A percentile compares a stretch with the other conserved stretches of the same genome.
phyloP scores from a whole-genome alignment of 2,888 invertebrate species.

The Drosophila buzzatii region DNA sequence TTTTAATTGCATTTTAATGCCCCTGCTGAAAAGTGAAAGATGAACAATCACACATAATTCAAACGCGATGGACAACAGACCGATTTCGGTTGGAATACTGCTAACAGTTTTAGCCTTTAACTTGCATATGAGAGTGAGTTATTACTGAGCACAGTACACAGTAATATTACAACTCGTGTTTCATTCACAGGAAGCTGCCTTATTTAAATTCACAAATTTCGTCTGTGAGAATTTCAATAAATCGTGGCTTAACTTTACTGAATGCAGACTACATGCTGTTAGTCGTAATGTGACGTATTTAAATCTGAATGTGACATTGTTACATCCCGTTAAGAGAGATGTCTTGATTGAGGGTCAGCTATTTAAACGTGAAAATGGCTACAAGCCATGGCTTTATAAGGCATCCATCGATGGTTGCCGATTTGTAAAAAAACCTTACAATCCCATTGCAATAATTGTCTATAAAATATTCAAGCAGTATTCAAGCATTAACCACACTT shows the following conservation, averaged over 20 bases:
- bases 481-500: constrained; percentile 27
- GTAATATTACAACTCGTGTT: not conserved
- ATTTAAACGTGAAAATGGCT: constrained; percentile 29
- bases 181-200: constrained; percentile 3
- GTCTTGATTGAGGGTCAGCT: rapidly evolving
- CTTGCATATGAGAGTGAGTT: not conserved
- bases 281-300: constrained; percentile 18
- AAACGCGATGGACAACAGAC: not conserved
- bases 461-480: not conserved
- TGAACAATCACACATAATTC: not conserved
- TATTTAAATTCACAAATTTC: constrained; percentile 32
- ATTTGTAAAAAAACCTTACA: constrained; percentile 12
- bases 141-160: not conserved
- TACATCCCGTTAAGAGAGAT: constrained; percentile 6
- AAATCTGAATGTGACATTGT: constrained; percentile 15
- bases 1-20: not conserved
- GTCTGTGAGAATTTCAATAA: constrained; percentile 10
- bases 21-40: not conserved
- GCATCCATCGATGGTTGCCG: constrained; percentile 10
- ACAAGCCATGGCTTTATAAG: constrained; percentile 39
- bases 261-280: constrained; percentile 30
- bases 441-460: constrained; percentile 10
- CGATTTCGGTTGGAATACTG: not conserved
- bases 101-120: not conserved
- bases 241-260: constrained; percentile 6